Evolutionary conservation across 2,888 invertebrate genomes (phyloP).

Genomic region (Nowickia ferox): DNA sequence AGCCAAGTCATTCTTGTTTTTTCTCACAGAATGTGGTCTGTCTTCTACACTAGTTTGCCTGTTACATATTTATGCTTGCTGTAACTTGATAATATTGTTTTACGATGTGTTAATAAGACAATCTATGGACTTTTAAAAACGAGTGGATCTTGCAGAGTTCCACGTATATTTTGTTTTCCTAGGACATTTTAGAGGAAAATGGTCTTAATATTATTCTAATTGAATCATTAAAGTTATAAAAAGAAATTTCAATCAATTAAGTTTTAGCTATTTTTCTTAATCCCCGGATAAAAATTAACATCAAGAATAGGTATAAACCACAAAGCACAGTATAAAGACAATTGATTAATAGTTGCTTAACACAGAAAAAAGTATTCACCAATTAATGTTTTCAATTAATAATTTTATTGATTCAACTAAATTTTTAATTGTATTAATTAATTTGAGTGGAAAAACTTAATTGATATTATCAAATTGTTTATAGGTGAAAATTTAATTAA

Average conservation of each 20-base stretch:
- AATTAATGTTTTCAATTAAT: no score
- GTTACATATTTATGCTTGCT: constrained; percentile 8
- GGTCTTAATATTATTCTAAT: background rate
- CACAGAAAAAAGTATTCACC: no score
- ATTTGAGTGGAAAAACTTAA: no score
- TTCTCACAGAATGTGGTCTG: constrained; percentile 66
- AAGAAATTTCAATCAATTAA: background rate
- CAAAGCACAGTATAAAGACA: no score
- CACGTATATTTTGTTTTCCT: background rate
- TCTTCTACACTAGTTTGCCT: background rate
- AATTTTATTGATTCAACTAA: no score
- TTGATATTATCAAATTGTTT: no score
- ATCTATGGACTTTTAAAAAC: constrained; percentile 55
- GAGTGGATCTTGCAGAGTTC: constrained; percentile 19
- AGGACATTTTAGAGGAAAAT: background rate
- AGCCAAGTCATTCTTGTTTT: constrained; percentile 30
- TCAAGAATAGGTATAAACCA: no score
- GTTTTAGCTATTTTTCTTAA: no score
- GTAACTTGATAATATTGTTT: constrained; percentile 50
- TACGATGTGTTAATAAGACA: constrained; percentile 69
- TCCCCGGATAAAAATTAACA: no score
- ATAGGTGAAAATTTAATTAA: no score
- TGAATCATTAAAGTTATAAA: background rate
- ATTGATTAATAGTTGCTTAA: no score
- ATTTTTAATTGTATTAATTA: no score